Base-by-base conservation (phyloP, 2,888 invertebrate species). In the Brachyptera putata region DNA sequence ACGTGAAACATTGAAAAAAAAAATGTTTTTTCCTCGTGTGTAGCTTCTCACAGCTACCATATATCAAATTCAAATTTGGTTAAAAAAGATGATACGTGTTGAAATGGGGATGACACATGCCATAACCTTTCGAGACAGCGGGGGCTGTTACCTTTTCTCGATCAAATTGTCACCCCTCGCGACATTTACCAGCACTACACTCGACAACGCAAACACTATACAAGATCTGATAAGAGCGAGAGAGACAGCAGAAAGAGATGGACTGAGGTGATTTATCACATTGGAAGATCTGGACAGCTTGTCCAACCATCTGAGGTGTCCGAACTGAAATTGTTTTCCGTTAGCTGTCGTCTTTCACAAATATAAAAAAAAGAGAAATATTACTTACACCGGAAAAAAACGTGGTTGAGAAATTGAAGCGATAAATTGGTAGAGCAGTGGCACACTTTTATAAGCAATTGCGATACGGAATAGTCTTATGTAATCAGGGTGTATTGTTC, bases 241-340 rank as follows among this genome's bases (percentile, higher is more conserved):
- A n/a, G n/a, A n/a, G n/a, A n/a, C n/a, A n/a, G 21, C 4, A 7
- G 46, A 46, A n/a, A 11, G 46, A 46, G 46, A 46, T 24, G 24
- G 46, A 46, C 21, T 24, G 46, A 3, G 46, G 46, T 34, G 53
- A 53, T 53, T 53, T 53, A 34, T 53, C 53, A 53, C 34, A 16
- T 22, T 18, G 21, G 21, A 34, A 21, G n/a, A 36, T 36, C 21
- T 16, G 36, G 53, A 53, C 53, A 53, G 53, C 53, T 34, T 53
- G 53, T 34, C 53, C 53, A 14, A 53, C 22, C 36, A 36, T 16
- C 53, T 53, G 53, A 53, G 53, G 34, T 22, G 34, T 14, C 36
- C 36, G 21, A 53, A 36, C 53, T 26, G 34, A 53, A 53, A 53
- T 53, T 53, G 53, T 53, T 53, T 53, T 53, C 53, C 53, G 53